A percentile compares a stretch with the other conserved stretches of the same genome.
Evolutionary conservation across 2,888 invertebrate species (phyloP).

Genomic region (Athalia circularis): DNA sequence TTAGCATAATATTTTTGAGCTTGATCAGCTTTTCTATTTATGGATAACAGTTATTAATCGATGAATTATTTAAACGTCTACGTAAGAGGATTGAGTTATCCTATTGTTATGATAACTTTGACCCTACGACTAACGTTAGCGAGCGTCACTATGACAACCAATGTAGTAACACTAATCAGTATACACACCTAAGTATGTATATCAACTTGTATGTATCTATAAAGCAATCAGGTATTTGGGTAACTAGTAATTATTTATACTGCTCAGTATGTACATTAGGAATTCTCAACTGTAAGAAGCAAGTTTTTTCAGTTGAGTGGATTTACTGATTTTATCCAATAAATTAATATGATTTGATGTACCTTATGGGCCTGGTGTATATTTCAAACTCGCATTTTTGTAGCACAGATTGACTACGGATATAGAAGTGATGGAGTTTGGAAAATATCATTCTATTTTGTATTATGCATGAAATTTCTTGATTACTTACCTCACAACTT

Average conservation of each 20-base stretch:
- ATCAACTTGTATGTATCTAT: conserved; percentile 3
- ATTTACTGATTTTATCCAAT: not conserved
- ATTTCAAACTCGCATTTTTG: too few relatives aligned
- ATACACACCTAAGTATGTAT: not conserved
- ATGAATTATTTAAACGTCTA: conserved; percentile 19
- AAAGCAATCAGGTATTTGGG: conserved; percentile 31
- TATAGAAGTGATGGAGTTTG: not conserved
- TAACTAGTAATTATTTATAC: not conserved
- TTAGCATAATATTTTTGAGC: conserved; percentile 31
- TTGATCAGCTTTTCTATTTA: conserved; percentile 33
- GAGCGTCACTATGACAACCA: conserved; percentile 37
- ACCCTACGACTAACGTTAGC: conserved; percentile 25
- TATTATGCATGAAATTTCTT: not conserved
- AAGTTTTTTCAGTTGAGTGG: conserved; percentile 9
- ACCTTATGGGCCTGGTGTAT: not conserved
- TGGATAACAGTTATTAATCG: conserved; percentile 14
- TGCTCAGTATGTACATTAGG: conserved; percentile 37
- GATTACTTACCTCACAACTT: too few relatives aligned
- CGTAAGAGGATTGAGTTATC: not conserved
- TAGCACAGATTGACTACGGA: too few relatives aligned
- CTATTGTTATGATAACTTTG: conserved; percentile 16
- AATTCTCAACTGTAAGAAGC: conserved; percentile 45
- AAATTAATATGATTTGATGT: not conserved
- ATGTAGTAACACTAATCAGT: not conserved
- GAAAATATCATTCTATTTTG: not conserved